Percentiles rank a stretch among this genome's conserved stretches.
Evolutionary conservation across 2,888 invertebrate species (phyloP).

Genomic region (Eristalinus sepulchralis): DNA sequence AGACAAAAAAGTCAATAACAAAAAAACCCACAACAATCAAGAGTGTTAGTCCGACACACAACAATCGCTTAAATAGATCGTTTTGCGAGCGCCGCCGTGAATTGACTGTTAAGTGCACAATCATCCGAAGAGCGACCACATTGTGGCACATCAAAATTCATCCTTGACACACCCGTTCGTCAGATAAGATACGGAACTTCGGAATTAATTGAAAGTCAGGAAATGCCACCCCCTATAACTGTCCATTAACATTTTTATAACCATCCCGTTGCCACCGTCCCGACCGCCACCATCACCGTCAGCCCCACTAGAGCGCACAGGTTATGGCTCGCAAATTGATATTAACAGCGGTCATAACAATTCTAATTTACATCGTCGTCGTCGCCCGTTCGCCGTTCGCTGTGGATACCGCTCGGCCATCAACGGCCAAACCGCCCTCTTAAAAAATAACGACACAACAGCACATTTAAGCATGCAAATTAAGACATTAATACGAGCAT

Average conservation of each 20-base stretch:
- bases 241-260: conserved; percentile 23
- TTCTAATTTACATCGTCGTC: conserved; percentile 36
- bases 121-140: background rate
- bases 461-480: conserved; percentile 64
- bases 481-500: conserved; percentile 65
- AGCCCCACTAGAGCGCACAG: background rate
- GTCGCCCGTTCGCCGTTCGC: background rate
- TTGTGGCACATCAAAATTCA: background rate
- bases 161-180: background rate
- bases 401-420: conserved; percentile 3
- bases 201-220: conserved; percentile 15
- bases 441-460: conserved; percentile 33
- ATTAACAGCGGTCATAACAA: conserved; percentile 48
- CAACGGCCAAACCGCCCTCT: conserved; percentile 14
- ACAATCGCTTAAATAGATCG: background rate
- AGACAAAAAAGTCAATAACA: background rate
- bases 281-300: background rate
- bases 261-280: background rate
- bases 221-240: conserved; percentile 7
- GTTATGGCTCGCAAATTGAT: conserved; percentile 58
- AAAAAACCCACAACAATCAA: background rate
- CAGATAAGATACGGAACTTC: background rate
- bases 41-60: background rate
- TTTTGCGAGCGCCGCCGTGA: background rate
- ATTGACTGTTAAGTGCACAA: background rate